phyloP scores from a whole-genome alignment of 2,113 vertebrate genomes.

The Aegotheles bennettii region DNA sequence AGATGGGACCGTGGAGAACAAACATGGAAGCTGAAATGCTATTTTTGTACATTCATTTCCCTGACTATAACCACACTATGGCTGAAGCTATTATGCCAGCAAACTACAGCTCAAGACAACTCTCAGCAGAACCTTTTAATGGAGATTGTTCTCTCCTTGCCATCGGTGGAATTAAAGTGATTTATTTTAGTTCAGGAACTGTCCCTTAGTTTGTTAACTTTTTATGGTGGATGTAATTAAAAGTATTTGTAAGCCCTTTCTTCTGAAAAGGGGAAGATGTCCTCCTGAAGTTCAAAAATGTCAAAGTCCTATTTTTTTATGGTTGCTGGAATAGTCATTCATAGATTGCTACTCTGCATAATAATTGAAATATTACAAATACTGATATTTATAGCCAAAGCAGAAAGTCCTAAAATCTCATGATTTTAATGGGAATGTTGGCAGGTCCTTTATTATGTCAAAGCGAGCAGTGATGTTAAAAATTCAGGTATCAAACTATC shows the following conservation, averaged over 20 bases:
- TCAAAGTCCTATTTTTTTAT: background rate
- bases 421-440: slow-evolving; percentile 27
- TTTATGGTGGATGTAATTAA: background rate
- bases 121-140: background rate
- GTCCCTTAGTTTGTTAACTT: background rate
- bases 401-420: background rate
- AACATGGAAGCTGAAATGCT: background rate
- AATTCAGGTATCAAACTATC: slow-evolving; percentile 25
- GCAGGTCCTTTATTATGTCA: slow-evolving; percentile 39
- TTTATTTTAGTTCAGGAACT: background rate
- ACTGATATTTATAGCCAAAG: background rate
- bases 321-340: background rate
- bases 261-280: background rate
- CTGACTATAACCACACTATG: background rate
- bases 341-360: background rate
- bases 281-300: background rate
- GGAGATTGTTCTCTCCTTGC: background rate
- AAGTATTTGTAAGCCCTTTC: background rate
- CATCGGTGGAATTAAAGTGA: background rate
- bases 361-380: background rate
- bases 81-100: background rate
- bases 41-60: background rate
- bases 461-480: background rate
- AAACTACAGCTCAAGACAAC: background rate
- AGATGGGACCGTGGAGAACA: background rate